phyloP scores from a whole-genome alignment of 2,888 invertebrate species.

The Tortrix viridana region DNA sequence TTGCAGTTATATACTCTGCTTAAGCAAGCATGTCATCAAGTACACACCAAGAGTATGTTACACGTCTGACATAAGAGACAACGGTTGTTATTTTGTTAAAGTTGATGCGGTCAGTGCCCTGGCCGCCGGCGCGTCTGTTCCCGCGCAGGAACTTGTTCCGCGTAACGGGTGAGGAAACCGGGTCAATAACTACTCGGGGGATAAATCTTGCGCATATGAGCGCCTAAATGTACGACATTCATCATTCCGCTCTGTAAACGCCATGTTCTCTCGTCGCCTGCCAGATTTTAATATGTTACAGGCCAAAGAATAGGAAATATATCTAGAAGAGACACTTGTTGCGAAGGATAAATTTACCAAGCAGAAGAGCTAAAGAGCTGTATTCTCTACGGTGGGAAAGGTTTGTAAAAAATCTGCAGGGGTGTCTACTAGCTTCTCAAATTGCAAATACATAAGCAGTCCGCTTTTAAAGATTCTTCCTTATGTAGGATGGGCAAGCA shows the following conservation, averaged over 20 bases:
- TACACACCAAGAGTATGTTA: background rate
- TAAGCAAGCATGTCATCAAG: too few species aligned
- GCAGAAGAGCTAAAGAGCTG: too few species aligned
- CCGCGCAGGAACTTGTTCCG: slow-evolving; percentile 56
- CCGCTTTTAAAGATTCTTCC: too few species aligned
- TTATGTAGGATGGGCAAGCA: too few species aligned
- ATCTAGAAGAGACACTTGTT: too few species aligned
- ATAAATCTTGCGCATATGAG: slow-evolving; percentile 21
- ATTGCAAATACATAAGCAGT: too few species aligned
- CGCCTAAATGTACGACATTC: background rate
- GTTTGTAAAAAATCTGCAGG: too few species aligned
- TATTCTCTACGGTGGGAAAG: too few species aligned
- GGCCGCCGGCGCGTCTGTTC: slow-evolving; percentile 55
- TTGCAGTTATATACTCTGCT: too few species aligned
- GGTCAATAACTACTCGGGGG: slow-evolving; percentile 46
- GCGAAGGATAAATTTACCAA: too few species aligned
- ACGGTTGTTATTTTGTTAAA: slow-evolving; percentile 17
- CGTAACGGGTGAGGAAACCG: slow-evolving; percentile 55
- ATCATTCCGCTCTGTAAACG: slow-evolving; percentile 1
- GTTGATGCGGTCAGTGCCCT: slow-evolving; percentile 54
- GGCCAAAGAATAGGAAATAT: too few species aligned
- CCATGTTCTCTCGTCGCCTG: slow-evolving; percentile 10
- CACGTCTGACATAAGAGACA: slow-evolving; percentile 14
- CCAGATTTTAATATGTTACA: background rate
- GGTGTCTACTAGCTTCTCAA: too few species aligned